phyloP scores from a whole-genome alignment of 1,140 invertebrate species.

The Anoplophora glabripennis region DNA sequence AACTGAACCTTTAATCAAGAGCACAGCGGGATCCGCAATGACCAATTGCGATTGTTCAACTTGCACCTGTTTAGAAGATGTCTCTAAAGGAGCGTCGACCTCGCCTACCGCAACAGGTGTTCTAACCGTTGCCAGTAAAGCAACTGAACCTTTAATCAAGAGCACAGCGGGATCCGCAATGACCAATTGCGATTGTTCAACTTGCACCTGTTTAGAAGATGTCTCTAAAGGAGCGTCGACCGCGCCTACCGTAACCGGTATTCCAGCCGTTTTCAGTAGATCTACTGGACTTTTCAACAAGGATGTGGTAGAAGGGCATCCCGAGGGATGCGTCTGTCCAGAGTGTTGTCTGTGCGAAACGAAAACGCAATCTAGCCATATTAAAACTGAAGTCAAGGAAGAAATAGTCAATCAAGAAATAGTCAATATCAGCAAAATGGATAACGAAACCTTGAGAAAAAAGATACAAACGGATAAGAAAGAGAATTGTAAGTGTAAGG shows the following conservation, averaged over 20 bases:
- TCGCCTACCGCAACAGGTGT: neutral
- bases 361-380: no score
- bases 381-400: neutral
- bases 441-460: slow-evolving; percentile 21
- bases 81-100: neutral
- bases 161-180: neutral
- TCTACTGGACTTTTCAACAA: neutral
- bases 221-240: neutral
- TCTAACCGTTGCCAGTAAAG: neutral
- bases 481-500: slow-evolving; percentile 28
- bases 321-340: slow-evolving; percentile 10
- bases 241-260: neutral
- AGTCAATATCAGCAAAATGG: slow-evolving; percentile 18
- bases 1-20: neutral
- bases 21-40: neutral
- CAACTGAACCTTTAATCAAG: neutral
- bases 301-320: neutral
- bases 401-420: neutral
- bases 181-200: slow-evolving; percentile 21
- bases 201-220: slow-evolving; percentile 25
- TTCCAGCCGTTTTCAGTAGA: neutral
- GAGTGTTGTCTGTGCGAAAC: no score
- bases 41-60: slow-evolving; percentile 21
- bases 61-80: slow-evolving; percentile 25
- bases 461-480: slow-evolving; percentile 19